phyloP scores from a whole-genome alignment of 2,797 vertebrate species.

The Staurois parvus region DNA sequence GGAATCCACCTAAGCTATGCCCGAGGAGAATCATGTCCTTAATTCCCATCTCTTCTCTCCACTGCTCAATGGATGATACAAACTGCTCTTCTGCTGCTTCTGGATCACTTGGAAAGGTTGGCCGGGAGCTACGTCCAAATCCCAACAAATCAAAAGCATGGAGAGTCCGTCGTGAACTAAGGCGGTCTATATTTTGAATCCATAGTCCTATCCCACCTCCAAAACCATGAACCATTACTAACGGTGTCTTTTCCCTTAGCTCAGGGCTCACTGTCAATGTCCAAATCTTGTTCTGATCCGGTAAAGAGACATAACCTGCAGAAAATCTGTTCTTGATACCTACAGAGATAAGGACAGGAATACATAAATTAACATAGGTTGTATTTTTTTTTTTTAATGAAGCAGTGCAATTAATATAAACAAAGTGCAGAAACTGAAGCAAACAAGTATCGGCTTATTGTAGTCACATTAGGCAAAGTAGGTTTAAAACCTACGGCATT shows the following conservation, averaged over 20 bases:
- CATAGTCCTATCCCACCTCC: conserved; percentile 91
- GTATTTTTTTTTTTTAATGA: no score
- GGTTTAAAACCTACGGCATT: no score
- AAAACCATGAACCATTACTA: conserved; percentile 93
- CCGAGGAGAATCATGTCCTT: conserved; percentile 86
- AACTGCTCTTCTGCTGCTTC: conserved; percentile 83
- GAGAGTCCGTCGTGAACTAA: conserved; percentile 78
- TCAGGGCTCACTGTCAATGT: conserved; percentile 82
- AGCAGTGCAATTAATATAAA: no score
- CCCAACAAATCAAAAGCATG: conserved; percentile 89
- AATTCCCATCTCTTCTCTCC: conserved; percentile 81
- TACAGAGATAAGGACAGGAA: conserved; percentile 63
- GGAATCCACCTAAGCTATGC: conserved; percentile 85
- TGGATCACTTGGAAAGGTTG: conserved; percentile 81
- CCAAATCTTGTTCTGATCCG: conserved; percentile 87
- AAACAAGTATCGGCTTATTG: no score
- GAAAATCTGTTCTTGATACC: conserved; percentile 87
- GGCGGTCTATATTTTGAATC: conserved; percentile 86
- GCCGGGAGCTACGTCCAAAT: conserved; percentile 89
- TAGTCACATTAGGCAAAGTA: no score
- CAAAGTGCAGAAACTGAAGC: no score
- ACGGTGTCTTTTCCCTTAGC: conserved; percentile 75
- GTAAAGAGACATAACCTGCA: conserved; percentile 87
- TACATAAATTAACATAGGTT: background rate
- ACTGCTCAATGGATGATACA: conserved; percentile 79